These are phyloP conservation scores for Spinibarbus caldwelli DNA, from an alignment of 2,797 vertebrate genomes.

Conservation along the genomic window DNA sequence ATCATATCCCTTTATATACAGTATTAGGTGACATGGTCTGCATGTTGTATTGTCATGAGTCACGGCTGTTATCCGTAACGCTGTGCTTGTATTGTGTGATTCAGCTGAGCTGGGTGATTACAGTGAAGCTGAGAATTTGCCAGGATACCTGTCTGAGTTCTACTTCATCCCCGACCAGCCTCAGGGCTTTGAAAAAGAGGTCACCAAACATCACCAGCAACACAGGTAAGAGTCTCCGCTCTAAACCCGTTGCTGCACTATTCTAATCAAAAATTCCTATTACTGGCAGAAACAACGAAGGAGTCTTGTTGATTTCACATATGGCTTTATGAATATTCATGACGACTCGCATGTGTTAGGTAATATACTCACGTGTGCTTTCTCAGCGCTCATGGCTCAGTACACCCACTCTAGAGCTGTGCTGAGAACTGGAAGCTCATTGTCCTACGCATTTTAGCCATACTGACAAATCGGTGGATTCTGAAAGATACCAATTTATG, in stretches of 20 bases:
- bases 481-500: not conserved
- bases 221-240: constrained; percentile 82
- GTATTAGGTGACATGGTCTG: not conserved
- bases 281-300: not conserved
- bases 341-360: not conserved
- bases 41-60: not conserved
- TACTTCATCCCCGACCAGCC: constrained; percentile 92
- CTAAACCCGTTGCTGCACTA: not conserved
- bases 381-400: not conserved
- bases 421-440: constrained; percentile 8
- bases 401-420: not conserved
- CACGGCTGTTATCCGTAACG: not conserved
- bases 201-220: constrained; percentile 97
- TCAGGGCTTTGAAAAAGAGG: constrained; percentile 97
- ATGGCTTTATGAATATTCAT: constrained; percentile 26
- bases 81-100: constrained; percentile 24
- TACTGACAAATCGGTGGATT: constrained; percentile 16
- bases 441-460: not conserved
- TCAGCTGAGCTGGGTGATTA: constrained; percentile 96
- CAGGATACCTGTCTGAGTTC: constrained; percentile 92
- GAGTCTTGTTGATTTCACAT: not conserved
- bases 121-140: constrained; percentile 86
- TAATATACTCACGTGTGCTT: not conserved
- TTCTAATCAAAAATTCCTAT: not conserved
- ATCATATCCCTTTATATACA: not conserved